phyloP scores from a whole-genome alignment of 2,888 invertebrate species.

The Tricholauxania praeusta region DNA sequence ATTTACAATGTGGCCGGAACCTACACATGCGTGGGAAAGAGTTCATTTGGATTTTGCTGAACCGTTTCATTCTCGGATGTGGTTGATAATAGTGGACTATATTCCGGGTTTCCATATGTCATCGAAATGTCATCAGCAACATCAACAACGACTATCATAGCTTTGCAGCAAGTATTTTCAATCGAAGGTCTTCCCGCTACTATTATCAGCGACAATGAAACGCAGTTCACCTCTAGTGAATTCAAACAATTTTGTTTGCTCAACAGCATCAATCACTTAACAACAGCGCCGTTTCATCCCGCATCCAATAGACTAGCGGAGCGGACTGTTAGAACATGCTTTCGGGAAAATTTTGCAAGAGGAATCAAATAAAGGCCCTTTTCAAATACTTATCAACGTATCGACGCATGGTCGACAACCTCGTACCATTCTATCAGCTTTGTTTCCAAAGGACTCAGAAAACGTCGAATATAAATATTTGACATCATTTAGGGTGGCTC shows the following conservation, averaged over 20 bases:
- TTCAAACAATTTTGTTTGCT: constrained; percentile 1
- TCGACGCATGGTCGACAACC: constrained; percentile 6
- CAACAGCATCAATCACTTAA: not conserved
- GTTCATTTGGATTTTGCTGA: constrained; percentile 4
- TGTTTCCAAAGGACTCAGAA: not conserved
- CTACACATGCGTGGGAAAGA: not conserved
- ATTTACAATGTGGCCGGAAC: constrained; percentile 10
- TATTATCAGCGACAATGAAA: constrained; percentile 4
- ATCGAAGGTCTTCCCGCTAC: constrained; percentile 6
- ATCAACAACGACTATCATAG: not conserved
- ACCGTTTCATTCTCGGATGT: not conserved
- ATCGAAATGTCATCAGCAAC: not conserved
- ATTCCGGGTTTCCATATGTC: too few species aligned
- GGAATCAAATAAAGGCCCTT: not conserved
- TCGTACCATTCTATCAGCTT: not conserved
- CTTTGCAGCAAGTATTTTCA: not conserved
- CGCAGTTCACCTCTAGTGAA: constrained; percentile 4
- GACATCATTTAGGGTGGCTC: too few species aligned
- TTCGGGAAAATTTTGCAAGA: not conserved
- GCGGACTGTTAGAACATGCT: constrained; percentile 7
- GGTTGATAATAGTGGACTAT: not conserved
- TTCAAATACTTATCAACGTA: not conserved
- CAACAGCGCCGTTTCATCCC: not conserved
- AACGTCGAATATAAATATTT: too few species aligned
- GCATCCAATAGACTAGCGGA: not conserved